These are phyloP conservation scores for Eunapius fragilis DNA, from an alignment of 37 sponge, comb jelly and placozoan species.

Conservation along the genomic window DNA sequence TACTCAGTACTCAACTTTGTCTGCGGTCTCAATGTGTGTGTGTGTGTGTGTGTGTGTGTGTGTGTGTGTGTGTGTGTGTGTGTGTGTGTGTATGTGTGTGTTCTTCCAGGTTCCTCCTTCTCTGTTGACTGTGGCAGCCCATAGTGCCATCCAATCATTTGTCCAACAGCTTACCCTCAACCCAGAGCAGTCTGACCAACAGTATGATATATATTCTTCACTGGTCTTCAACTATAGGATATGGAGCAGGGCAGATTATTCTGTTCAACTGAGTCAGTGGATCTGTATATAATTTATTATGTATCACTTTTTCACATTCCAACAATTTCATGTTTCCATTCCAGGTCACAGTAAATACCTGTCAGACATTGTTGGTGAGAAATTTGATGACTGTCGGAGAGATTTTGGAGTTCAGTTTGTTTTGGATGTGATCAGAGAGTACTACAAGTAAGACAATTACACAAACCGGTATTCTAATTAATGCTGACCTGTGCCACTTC, in stretches of 20 bases:
- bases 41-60: neutral
- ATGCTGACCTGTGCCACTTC: too few species aligned
- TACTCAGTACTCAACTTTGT: too few species aligned
- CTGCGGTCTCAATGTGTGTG: constrained; percentile 2
- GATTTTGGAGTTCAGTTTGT: constrained; percentile 89
- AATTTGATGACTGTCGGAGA: constrained; percentile 56
- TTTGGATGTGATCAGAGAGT: constrained; percentile 78
- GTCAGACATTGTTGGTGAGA: constrained; percentile 75
- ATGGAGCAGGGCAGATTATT: constrained; percentile 76
- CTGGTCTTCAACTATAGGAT: constrained; percentile 90
- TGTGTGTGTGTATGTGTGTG: constrained; percentile 11
- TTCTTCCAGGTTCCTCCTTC: neutral
- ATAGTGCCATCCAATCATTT: constrained; percentile 53
- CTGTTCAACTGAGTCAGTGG: constrained; percentile 80
- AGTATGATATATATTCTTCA: constrained; percentile 59
- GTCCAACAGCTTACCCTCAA: constrained; percentile 32
- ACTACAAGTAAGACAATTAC: constrained; percentile 56
- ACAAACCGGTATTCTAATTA: neutral
- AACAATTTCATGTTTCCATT: neutral
- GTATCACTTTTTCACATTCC: too few species aligned
- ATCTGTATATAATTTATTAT: too few species aligned
- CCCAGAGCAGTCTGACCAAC: constrained; percentile 19
- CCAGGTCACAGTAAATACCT: constrained; percentile 93
- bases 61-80: constrained; percentile 6
- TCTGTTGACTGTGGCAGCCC: constrained; percentile 5